Evolutionary conservation across 30 jellyfish, hydroid and myxozoan genomes (phyloP).

Genomic region (Phacellophora camtschatica): DNA sequence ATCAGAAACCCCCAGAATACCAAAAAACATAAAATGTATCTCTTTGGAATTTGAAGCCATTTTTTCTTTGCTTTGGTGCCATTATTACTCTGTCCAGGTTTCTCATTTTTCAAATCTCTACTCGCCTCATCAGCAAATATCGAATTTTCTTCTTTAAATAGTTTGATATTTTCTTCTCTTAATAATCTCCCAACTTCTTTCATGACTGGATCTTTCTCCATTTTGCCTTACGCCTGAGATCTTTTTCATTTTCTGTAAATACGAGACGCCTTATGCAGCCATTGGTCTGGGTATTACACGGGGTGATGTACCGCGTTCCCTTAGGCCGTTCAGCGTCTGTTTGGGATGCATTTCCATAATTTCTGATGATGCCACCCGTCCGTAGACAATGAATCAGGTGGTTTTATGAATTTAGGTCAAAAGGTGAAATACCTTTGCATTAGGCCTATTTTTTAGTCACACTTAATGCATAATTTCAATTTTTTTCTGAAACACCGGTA

Average conservation of each 20-base stretch:
- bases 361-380: conserved; percentile 73
- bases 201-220: conserved; percentile 29
- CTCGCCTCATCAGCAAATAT: background rate
- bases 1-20: conserved; percentile 77
- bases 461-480: conserved; percentile 1
- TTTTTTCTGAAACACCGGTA: no score
- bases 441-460: background rate
- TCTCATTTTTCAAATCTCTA: background rate
- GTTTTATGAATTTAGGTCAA: conserved; percentile 43
- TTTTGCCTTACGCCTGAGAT: background rate
- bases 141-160: background rate
- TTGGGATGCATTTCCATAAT: conserved; percentile 22
- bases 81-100: background rate
- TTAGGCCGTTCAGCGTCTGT: conserved; percentile 7
- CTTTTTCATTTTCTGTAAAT: background rate
- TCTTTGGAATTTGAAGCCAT: conserved; percentile 62
- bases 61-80: background rate
- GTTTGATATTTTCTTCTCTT: background rate
- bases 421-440: conserved; percentile 16
- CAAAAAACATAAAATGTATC: conserved; percentile 79
- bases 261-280: background rate
- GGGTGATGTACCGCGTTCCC: background rate
- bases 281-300: background rate
- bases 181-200: conserved; percentile 19
- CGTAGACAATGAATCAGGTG: conserved; percentile 58